phyloP scores from a whole-genome alignment of 1,140 invertebrate genomes.

The Lordiphosa stackelbergi region DNA sequence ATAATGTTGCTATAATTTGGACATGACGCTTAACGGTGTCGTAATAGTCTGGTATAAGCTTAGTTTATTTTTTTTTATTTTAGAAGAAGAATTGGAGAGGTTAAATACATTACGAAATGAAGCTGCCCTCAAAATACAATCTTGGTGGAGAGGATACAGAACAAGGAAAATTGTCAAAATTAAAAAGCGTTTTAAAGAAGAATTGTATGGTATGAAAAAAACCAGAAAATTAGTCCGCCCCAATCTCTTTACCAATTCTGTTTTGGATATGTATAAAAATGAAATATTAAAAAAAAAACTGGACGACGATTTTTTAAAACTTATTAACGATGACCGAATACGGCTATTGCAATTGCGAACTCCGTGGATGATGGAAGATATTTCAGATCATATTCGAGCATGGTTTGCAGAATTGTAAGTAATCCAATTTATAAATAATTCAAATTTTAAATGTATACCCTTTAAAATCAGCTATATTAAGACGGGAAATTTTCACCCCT shows the following conservation, averaged over 20 bases:
- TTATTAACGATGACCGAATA: constrained; percentile 79
- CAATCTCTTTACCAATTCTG: constrained; percentile 27
- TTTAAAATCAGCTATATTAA: constrained; percentile 74
- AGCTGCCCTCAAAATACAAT: constrained; percentile 78
- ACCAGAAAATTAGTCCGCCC: constrained; percentile 54
- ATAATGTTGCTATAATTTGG: no score
- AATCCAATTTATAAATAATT: not conserved
- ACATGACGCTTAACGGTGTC: no score
- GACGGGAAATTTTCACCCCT: constrained; percentile 78
- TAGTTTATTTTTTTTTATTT: constrained; percentile 1
- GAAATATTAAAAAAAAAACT: constrained; percentile 53
- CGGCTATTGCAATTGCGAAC: constrained; percentile 79
- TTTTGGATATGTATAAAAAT: constrained; percentile 78
- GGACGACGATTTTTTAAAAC: constrained; percentile 78
- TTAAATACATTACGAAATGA: constrained; percentile 12
- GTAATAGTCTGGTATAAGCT: no score
- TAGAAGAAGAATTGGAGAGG: constrained; percentile 20
- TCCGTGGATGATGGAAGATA: constrained; percentile 83
- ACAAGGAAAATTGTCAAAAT: constrained; percentile 64
- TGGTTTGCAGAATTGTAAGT: constrained; percentile 82
- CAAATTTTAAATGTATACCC: not conserved
- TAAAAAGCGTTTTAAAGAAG: constrained; percentile 68
- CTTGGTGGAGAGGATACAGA: constrained; percentile 77
- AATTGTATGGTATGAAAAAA: constrained; percentile 77
- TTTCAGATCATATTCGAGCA: constrained; percentile 82